These are phyloP conservation scores for Perithous albicinctus DNA, from an alignment of 2,888 invertebrate species.

Conservation along the genomic window DNA sequence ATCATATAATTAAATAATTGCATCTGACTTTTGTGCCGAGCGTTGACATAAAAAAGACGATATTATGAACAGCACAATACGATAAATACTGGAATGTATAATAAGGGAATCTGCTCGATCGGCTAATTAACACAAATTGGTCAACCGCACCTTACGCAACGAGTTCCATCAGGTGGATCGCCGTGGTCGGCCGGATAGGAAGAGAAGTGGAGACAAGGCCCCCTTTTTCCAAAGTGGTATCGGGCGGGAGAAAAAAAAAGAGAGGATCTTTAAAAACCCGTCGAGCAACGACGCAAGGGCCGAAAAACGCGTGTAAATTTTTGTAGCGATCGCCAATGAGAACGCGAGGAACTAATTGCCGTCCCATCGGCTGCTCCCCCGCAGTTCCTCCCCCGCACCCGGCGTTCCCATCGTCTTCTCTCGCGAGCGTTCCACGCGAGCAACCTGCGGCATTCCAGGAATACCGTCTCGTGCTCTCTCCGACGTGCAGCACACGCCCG, in stretches of 20 bases:
- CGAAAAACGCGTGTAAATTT: slow-evolving; percentile 58
- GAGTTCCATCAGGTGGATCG: slow-evolving; percentile 16
- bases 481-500: slow-evolving; percentile 39
- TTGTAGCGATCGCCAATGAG: slow-evolving; percentile 54
- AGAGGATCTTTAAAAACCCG: slow-evolving; percentile 28
- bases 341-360: slow-evolving; percentile 73
- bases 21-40: slow-evolving; percentile 1
- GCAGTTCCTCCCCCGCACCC: slow-evolving; percentile 55
- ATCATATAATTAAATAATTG: slow-evolving; percentile 17
- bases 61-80: background rate
- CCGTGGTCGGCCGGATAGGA: background rate
- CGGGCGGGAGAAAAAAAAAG: slow-evolving; percentile 4
- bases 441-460: slow-evolving; percentile 67
- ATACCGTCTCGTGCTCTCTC: slow-evolving; percentile 53
- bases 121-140: slow-evolving; percentile 48
- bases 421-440: slow-evolving; percentile 17
- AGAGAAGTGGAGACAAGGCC: background rate
- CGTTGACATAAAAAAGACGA: background rate
- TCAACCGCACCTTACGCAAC: slow-evolving; percentile 40
- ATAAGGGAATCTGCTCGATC: slow-evolving; percentile 56
- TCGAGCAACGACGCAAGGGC: slow-evolving; percentile 5
- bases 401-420: slow-evolving; percentile 65
- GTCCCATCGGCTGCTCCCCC: slow-evolving; percentile 63
- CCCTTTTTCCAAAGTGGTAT: background rate
- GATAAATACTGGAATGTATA: slow-evolving; percentile 32